A percentile compares a stretch with the other conserved stretches of the same genome.
Conservation (phyloP, 2,888 invertebrate species). For the Calephelis perditalis region DNA sequence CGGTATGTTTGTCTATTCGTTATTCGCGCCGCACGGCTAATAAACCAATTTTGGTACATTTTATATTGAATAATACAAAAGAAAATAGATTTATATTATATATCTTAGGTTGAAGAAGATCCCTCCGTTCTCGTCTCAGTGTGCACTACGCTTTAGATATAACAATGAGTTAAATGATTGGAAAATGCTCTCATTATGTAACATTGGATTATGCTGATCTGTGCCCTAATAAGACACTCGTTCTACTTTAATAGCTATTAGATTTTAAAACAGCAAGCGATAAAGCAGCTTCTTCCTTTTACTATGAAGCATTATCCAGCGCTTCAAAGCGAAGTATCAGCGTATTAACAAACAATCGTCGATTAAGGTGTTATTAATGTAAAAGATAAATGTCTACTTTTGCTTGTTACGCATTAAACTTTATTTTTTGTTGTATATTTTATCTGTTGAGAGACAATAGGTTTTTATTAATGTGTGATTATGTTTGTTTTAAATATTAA, state of each 20-base stretch:
- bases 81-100: no score
- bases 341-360: constrained; percentile 12
- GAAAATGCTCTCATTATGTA: constrained; percentile 26
- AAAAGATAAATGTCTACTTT: constrained; percentile 4
- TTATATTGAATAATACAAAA: no score
- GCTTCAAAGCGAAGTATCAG: neutral
- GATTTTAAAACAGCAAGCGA: neutral
- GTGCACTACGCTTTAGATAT: constrained; percentile 20
- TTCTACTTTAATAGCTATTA: constrained; percentile 4
- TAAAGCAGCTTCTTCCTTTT: constrained; percentile 1
- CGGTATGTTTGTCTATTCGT: no score
- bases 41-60: no score
- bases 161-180: constrained; percentile 26
- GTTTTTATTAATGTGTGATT: constrained; percentile 2
- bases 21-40: no score
- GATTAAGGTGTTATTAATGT: constrained; percentile 12
- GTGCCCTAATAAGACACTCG: constrained; percentile 16
- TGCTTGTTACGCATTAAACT: constrained; percentile 2
- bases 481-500: no score
- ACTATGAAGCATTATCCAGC: neutral
- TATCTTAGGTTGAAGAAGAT: no score
- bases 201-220: constrained; percentile 28
- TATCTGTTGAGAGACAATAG: constrained; percentile 8
- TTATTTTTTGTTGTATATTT: constrained; percentile 5
- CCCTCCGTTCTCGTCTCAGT: neutral